Evolutionary conservation across 2,797 vertebrate species (phyloP).

Genomic region (Acanthis flammea): DNA sequence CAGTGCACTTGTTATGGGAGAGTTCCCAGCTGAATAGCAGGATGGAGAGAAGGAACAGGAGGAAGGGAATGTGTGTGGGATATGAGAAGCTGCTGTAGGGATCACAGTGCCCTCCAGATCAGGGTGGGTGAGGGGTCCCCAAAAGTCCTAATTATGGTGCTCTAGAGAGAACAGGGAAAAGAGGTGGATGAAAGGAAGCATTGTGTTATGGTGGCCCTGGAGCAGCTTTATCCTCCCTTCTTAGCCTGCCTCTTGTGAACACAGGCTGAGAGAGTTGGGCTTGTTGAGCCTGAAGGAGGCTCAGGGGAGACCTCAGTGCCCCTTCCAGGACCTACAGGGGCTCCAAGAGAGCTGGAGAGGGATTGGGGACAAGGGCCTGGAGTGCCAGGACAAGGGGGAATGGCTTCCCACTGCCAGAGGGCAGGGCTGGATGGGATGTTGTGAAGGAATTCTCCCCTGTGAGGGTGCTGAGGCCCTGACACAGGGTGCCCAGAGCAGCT

Average conservation of each 20-base stretch:
- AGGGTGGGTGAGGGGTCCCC: background rate
- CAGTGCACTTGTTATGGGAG: background rate
- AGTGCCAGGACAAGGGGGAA: background rate
- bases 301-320: too few species aligned
- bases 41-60: background rate
- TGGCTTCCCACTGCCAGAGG: background rate
- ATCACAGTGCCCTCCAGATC: background rate
- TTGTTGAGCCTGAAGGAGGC: background rate
- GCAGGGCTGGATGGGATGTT: background rate
- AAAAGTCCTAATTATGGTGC: background rate
- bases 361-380: background rate
- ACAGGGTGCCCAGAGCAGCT: background rate
- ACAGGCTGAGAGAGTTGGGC: background rate
- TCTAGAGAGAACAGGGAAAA: background rate
- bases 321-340: background rate
- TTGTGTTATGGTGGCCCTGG: background rate
- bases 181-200: background rate
- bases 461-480: background rate
- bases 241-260: background rate
- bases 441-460: background rate
- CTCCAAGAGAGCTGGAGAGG: background rate
- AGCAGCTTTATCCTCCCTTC: background rate
- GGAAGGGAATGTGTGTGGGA: too few species aligned
- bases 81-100: background rate
- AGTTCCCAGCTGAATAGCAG: background rate